Evolutionary conservation across 2,888 invertebrate genomes (phyloP), one percentile per base, ranked within the genome.

Genomic region (Dione vanillae): DNA sequence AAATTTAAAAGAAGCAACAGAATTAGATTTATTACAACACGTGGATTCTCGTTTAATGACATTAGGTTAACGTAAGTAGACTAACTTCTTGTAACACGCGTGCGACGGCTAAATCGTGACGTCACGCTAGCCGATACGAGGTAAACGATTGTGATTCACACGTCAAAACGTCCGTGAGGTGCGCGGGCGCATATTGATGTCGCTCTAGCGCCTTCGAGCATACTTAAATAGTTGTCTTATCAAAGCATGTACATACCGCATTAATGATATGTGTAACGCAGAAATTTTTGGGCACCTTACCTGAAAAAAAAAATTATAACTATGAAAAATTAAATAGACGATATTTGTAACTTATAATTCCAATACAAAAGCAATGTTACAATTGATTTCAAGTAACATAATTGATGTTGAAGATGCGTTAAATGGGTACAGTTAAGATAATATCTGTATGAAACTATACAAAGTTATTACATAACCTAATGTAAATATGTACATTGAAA

Each of bases 151-250:
- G 86, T 91, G 91, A 91, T 86, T 91, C 89, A 91, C 85, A 85
- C 87, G 87, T 89, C 87, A 87, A 88, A 87, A 83, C 88, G 89
- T 83, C 83, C 81, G 83, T 81, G 86, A 83, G 85, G 84, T 86
- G 89, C 89, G 86, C 91, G 88, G 86, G 90, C 90, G 90, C 91
- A 91, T 92, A 89, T 83, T 87, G 86, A 92, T 91, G 87, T 82
- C 80, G 80, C 82, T 65, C 75, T 77, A 80, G 79, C 81, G 81
- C 85, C 84, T 83, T 81, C 76, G 80, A 81, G 88, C 85, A 89
- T 87, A 80, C 82, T 78, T 86, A 88, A 88, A 85, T 83, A 86
- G 83, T 79, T 85, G 79, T 84, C 83, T 84, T 83, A 84, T 85
- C 82, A 82, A 80, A 79, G 79, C 78, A 80, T 79, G 76, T 74